phyloP scores from a whole-genome alignment of 2,113 vertebrate species.

The Cyphomyrus discorhynchus region DNA sequence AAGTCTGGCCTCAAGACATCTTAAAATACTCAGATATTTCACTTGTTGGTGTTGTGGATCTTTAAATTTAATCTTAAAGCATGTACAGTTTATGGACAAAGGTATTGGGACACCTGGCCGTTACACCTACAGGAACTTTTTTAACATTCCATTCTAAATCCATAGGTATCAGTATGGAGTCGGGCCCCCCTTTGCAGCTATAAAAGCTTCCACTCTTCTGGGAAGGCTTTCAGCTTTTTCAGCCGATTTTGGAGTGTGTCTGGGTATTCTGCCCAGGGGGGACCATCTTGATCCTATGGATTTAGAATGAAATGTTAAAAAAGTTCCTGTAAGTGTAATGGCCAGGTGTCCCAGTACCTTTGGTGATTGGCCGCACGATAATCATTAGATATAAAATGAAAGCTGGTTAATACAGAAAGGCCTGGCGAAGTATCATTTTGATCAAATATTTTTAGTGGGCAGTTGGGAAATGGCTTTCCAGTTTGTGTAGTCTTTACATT shows the following conservation, averaged over 20 bases:
- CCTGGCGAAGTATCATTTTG: not conserved
- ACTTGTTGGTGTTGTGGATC: not conserved
- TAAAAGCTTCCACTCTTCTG: not conserved
- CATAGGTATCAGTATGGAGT: not conserved
- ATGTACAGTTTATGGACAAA: not conserved
- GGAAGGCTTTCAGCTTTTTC: not conserved
- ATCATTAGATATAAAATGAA: not conserved
- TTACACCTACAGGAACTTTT: not conserved
- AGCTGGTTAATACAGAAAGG: not conserved
- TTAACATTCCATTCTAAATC: not conserved
- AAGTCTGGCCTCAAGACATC: conserved; percentile 28
- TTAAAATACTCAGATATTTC: not conserved
- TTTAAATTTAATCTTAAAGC: not conserved
- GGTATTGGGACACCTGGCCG: not conserved
- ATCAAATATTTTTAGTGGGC: not conserved
- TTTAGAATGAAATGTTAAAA: too few relatives aligned
- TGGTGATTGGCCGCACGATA: not conserved
- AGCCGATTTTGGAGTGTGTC: not conserved
- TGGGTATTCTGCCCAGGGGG: not conserved
- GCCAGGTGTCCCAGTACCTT: not conserved
- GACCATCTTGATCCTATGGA: too few relatives aligned
- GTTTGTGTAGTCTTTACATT: not conserved
- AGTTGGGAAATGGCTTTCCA: not conserved
- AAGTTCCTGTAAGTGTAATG: not conserved
- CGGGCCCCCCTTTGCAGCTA: not conserved